Conservation (phyloP, 2,113 vertebrate species). For the Dolichotis patagonum region DNA sequence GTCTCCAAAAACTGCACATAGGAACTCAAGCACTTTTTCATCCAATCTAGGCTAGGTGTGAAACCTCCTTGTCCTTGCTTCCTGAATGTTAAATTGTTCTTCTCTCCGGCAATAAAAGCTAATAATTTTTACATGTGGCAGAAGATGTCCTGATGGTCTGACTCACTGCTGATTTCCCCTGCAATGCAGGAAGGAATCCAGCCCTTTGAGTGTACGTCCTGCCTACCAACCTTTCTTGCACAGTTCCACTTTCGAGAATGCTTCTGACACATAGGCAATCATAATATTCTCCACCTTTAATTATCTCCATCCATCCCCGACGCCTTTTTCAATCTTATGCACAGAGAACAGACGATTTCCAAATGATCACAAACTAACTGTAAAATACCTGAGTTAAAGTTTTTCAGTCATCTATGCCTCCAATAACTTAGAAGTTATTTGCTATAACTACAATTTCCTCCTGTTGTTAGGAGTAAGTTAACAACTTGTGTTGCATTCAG, state of each 20-base stretch:
- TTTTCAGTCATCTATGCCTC: neutral
- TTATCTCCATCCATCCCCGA: neutral
- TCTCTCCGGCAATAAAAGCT: neutral
- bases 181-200: neutral
- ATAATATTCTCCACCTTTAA: neutral
- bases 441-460: neutral
- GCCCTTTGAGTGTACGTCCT: neutral
- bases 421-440: neutral
- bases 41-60: neutral
- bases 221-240: neutral
- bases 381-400: neutral
- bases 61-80: neutral
- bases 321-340: neutral
- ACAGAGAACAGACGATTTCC: neutral
- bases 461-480: conserved; percentile 5
- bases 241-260: neutral
- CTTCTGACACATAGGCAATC: neutral
- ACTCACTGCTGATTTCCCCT: neutral
- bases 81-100: neutral
- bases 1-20: neutral
- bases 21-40: neutral
- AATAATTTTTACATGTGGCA: neutral
- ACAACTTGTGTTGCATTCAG: neutral
- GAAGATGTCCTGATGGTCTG: neutral
- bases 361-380: neutral